Evolutionary conservation across 1,140 invertebrate genomes (phyloP), one percentile per base, ranked within the genome.

Genomic region (Holotrichia oblita): DNA sequence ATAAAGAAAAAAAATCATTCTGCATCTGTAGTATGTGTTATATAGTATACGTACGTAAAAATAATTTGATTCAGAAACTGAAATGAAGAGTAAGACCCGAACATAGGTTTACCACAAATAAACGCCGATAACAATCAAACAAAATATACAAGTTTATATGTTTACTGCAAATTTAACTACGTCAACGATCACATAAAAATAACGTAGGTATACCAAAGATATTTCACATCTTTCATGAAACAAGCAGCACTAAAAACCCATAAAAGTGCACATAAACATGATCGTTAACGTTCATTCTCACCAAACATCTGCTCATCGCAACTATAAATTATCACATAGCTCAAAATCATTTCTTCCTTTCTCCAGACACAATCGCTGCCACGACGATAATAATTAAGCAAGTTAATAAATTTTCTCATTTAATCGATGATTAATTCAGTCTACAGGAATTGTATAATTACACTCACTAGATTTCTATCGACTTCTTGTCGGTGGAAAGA

Each of bases 351-450:
- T 20, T 20, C 61, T 20, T 64, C 61, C 17, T 6, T 22, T 64
- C 61, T 64, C 0, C 61, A 20, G 7, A n/a, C n/a, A 48, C 44
- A 64, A 64, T 22, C 14, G 17, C 24, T 14, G 24, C 61, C 20
- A 27, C 61, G 61, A 64, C n/a, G 24, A 27, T 20, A 64, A 64
- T 64, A 64, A 64, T 64, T 64, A 64, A 64, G 61, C 9, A 17
- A 0, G 61, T 27, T 64, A 64, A 64, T 64, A 64, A 64, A 64
- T 64, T 64, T 20, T 64, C 61, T n/a, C 7, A 27, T 4, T 64
- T 64, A 64, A 64, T 64, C 44, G 44, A 27, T 64, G 61, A 64
- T 64, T 64, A 64, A 64, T 64, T 48, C 61, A 64, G 17, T 27
- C 61, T 64, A 64, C 61, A 17, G 61, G 10, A n/a, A 20, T 20